These are phyloP conservation scores for Pseudomyrmex cubaensis DNA, from an alignment of 1,140 invertebrate genomes.

Conservation along the genomic window DNA sequence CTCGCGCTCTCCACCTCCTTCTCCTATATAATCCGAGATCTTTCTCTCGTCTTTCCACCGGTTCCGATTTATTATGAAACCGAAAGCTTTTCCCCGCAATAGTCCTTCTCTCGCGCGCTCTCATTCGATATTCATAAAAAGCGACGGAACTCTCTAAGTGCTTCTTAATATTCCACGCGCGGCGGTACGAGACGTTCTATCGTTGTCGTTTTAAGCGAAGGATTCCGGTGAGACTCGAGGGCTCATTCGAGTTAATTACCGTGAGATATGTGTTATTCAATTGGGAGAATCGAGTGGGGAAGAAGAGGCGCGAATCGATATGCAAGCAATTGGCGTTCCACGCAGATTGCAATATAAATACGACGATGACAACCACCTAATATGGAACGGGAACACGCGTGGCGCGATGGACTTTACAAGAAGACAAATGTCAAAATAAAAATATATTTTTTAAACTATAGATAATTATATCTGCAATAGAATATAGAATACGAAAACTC, in stretches of 20 bases:
- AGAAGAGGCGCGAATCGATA: neutral
- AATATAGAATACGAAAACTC: too few species aligned
- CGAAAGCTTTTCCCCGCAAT: slow-evolving; percentile 65
- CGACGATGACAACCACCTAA: too few species aligned
- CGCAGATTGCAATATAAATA: too few species aligned
- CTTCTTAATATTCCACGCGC: slow-evolving; percentile 66
- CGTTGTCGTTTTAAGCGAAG: slow-evolving; percentile 14
- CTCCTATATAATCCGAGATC: neutral
- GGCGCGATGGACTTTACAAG: too few species aligned
- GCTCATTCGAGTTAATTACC: slow-evolving; percentile 63
- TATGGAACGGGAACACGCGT: too few species aligned
- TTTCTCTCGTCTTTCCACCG: slow-evolving; percentile 53
- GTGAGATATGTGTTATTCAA: slow-evolving; percentile 61
- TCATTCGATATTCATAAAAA: slow-evolving; percentile 72
- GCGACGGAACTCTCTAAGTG: slow-evolving; percentile 19
- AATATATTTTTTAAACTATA: neutral
- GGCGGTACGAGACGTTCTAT: slow-evolving; percentile 40
- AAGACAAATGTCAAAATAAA: too few species aligned
- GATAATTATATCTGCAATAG: neutral
- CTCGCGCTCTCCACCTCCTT: neutral
- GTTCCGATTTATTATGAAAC: slow-evolving; percentile 71
- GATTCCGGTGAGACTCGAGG: neutral
- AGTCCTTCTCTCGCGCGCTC: slow-evolving; percentile 37
- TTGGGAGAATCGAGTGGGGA: slow-evolving; percentile 1
- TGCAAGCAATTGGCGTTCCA: neutral